Evolutionary conservation across 2,113 vertebrate species (phyloP), one percentile per base, ranked within the genome.

Genomic region (Cathartes aura): DNA sequence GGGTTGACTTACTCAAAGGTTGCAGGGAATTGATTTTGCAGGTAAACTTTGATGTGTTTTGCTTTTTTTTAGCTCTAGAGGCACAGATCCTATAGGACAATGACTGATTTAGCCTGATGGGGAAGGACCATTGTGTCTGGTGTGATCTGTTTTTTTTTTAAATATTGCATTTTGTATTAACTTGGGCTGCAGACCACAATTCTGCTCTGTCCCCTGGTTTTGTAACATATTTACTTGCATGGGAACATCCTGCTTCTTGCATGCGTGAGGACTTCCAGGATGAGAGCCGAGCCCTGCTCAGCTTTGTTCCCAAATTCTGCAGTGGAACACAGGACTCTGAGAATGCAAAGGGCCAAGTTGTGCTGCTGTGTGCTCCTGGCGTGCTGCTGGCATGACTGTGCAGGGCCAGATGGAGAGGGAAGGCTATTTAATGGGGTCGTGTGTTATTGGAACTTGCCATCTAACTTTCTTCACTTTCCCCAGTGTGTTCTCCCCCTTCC

Each of bases 391-490:
- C 76, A 60, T 42, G 86, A 48, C 38, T 47, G 47, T 21, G 58
- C 58, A 85, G 78, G 55, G 82, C 74, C 93, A 86, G 91, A 70
- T 90, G 84, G 85, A 76, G 67, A 90, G 22, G 38, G 45, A 90
- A 82, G 67, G 93, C 94, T 76, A 36, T 89, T 95, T 90, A 87
- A 85, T 8, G 17, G 85, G 56, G 62, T 85, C 4, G 18, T 84
- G 91, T 90, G 93, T 97, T 95, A 88, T 6, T 95, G 89, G 93
- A 96, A 96, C 89, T 94, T 92, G 91, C 82, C 95, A 91, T 88
- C 78, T 90, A 94, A 86, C 91, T 96, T 96, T 97, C 93, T 67
- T 95, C 0, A 0, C 78, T 90, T 96, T 96, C 87, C 95, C 94
- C 78, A 88, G 94, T 73, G 93, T 91, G 89, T 78, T 96, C 91